Evolutionary conservation across 2,888 invertebrate species (phyloP), one percentile per base, ranked within the genome.

Genomic region (Corbicula japonica): DNA sequence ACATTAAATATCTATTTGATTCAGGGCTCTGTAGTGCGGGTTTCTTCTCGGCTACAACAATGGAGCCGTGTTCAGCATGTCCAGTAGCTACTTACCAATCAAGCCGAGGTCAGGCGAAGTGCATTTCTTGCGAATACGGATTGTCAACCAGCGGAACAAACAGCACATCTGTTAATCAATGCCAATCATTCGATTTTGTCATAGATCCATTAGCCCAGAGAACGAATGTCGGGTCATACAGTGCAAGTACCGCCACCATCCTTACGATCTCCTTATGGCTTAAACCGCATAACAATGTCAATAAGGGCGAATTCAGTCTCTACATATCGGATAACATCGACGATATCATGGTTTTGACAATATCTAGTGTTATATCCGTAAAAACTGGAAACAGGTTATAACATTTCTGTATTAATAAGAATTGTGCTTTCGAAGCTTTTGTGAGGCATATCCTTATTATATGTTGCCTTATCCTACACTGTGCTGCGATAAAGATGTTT

Each of bases 41-140:
- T 21, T 65, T 32, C 21, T 5, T 65, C 10, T 65, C 63, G 12
- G 35, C 34, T 12, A 46, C 50, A 28, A 50, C 48, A 1, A 65
- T 65, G 63, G 34, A 32, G 12, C 63, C 63, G 23, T 65, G 63
- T 50, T 50, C n/a, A 21, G 54, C 54, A 12, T 54, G 54, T 30
- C 63, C 63, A 34, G 32, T 50, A 28, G 63, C 48, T 21, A 65
- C 48, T 12, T 65, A 50, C 23, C 63, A 65, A 32, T 34, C 26
- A 4, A 28, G 30, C 6, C 18, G 15, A 65, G 63, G 63, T 10
- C n/a, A 46, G 18, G 21, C 46, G 30, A 18, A 2, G 15, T 65
- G 63, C n/a, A 12, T 28, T 28, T 8, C n/a, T 30, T 65, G 63
- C 21, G n/a, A 30, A 10, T 0, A 18, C 2, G 50, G 50, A 8